These are phyloP conservation scores for Galeruca laticollis DNA, from an alignment of 2,888 invertebrate species.

Conservation along the genomic window DNA sequence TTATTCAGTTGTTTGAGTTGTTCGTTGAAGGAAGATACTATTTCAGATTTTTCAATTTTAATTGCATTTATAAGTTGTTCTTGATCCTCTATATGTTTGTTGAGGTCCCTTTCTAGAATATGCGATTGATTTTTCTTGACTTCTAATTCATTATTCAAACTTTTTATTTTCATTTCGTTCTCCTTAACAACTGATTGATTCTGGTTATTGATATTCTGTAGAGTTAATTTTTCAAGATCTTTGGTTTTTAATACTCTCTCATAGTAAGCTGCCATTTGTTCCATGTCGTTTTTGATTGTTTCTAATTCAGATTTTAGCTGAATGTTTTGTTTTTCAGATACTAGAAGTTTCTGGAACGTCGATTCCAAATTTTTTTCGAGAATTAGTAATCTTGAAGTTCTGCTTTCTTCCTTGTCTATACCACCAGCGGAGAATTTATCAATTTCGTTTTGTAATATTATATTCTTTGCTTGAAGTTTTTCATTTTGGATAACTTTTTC, in stretches of 20 bases:
- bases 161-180: conserved; percentile 57
- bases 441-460: conserved; percentile 69
- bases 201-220: conserved; percentile 64
- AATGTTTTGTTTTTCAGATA: conserved; percentile 71
- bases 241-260: conserved; percentile 71
- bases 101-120: conserved; percentile 56
- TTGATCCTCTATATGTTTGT: conserved; percentile 37
- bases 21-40: conserved; percentile 49
- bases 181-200: conserved; percentile 64
- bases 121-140: conserved; percentile 57
- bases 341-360: conserved; percentile 72
- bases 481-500: conserved; percentile 71
- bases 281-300: conserved; percentile 71
- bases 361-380: conserved; percentile 72
- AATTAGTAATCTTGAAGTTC: conserved; percentile 63
- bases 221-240: conserved; percentile 71
- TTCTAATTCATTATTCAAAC: conserved; percentile 47
- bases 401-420: conserved; percentile 60
- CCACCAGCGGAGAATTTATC: conserved; percentile 64
- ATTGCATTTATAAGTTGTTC: conserved; percentile 38
- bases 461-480: conserved; percentile 69
- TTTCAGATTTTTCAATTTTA: conserved; percentile 44
- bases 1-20: conserved; percentile 70
- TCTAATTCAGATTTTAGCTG: conserved; percentile 73
- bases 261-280: conserved; percentile 70